Conservation (phyloP, 2,888 invertebrate genomes). For the Drosophila quasianomalipes region DNA sequence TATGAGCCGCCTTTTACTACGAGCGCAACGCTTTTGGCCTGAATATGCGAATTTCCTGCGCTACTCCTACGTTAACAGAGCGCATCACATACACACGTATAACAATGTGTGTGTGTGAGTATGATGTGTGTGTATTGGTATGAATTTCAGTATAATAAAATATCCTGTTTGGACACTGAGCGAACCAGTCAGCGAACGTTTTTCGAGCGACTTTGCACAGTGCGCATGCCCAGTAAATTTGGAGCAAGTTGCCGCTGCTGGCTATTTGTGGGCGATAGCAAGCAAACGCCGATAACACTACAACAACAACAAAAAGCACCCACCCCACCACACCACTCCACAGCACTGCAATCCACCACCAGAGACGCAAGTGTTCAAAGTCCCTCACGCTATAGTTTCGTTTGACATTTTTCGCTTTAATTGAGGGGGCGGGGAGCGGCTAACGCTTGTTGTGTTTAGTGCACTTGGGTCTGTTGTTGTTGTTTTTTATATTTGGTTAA, state of each 20-base stretch:
- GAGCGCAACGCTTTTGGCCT: slow-evolving; percentile 66
- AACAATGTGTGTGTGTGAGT: slow-evolving; percentile 8
- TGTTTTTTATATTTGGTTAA: background rate
- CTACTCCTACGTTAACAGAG: slow-evolving; percentile 64
- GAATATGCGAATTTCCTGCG: slow-evolving; percentile 78
- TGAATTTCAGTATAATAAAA: slow-evolving; percentile 84
- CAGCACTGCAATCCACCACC: slow-evolving; percentile 48
- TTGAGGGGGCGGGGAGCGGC: slow-evolving; percentile 14
- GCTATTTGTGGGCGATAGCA: slow-evolving; percentile 63
- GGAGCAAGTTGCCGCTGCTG: slow-evolving; percentile 71
- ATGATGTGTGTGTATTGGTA: slow-evolving; percentile 37
- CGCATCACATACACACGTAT: slow-evolving; percentile 23
- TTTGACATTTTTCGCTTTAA: slow-evolving; percentile 38
- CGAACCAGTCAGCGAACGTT: slow-evolving; percentile 36
- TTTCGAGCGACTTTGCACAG: slow-evolving; percentile 20
- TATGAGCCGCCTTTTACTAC: slow-evolving; percentile 71
- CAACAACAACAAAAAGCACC: slow-evolving; percentile 24
- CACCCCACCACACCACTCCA: slow-evolving; percentile 30
- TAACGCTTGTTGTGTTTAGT: slow-evolving; percentile 38
- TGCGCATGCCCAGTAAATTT: slow-evolving; percentile 70
- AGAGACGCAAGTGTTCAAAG: slow-evolving; percentile 48
- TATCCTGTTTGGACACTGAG: slow-evolving; percentile 77
- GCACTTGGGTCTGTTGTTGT: slow-evolving; percentile 45
- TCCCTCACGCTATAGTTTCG: slow-evolving; percentile 45
- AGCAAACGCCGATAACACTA: slow-evolving; percentile 64